Percentiles rank a stretch among this genome's conserved stretches.
Conservation (phyloP, 2,797 vertebrate species). For the Muscicapa striata region DNA sequence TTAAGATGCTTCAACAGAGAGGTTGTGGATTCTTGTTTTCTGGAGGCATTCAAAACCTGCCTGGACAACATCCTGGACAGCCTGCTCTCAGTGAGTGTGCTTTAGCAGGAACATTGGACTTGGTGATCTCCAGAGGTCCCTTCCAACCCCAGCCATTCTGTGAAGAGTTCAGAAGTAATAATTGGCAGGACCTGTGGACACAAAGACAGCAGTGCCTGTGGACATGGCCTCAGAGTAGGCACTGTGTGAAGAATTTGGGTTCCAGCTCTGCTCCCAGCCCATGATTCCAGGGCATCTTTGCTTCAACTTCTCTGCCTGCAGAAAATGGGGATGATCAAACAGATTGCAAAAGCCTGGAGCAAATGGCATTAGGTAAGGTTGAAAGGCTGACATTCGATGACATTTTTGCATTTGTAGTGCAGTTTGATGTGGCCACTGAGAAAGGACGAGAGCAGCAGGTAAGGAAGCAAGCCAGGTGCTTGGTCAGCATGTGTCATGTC, state of each 20-base stretch:
- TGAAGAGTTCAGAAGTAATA: background rate
- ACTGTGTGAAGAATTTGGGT: background rate
- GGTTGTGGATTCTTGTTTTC: background rate
- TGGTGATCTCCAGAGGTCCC: background rate
- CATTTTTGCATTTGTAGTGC: background rate
- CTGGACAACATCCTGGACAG: background rate
- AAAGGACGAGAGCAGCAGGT: background rate
- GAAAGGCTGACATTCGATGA: background rate
- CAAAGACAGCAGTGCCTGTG: background rate
- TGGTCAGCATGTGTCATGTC: background rate
- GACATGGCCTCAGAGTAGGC: background rate
- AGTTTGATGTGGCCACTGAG: background rate
- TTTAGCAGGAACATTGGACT: background rate
- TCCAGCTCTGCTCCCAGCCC: background rate
- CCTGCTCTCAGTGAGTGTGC: background rate
- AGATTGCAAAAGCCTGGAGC: background rate
- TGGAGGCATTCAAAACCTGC: background rate
- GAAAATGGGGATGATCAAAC: background rate
- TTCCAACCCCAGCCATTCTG: background rate
- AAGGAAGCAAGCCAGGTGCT: background rate
- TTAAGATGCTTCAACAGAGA: background rate
- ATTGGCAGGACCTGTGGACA: background rate
- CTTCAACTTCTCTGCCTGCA: background rate
- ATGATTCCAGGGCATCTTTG: rapidly evolving
- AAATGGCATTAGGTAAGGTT: background rate